A percentile compares a stretch with the other conserved stretches of the same genome.
phyloP scores from a whole-genome alignment of 2,888 invertebrate genomes.

The Mycalesis mineus region DNA sequence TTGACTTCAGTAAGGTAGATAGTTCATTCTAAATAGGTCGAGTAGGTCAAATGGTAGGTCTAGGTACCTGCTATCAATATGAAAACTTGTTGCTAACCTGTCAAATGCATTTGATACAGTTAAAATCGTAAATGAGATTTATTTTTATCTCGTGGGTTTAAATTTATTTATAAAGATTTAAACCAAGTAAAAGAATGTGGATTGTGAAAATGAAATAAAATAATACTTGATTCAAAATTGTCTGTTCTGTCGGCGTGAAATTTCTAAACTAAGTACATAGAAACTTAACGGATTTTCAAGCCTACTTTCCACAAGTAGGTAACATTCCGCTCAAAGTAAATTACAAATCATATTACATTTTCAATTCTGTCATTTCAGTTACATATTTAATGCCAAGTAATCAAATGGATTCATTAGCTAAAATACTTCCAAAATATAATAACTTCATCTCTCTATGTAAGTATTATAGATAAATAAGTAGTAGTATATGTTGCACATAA shows the following conservation, averaged over 20 bases:
- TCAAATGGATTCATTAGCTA: slow-evolving; percentile 42
- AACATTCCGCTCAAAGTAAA: no score
- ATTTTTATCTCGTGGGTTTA: no score
- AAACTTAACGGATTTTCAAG: no score
- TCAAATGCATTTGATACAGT: not conserved
- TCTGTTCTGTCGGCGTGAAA: no score
- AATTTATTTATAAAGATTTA: no score
- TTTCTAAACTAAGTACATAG: no score
- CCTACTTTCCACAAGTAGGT: no score
- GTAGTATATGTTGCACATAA: no score
- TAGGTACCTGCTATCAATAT: not conserved
- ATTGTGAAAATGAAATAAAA: no score
- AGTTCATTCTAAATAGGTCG: not conserved
- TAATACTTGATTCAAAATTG: no score
- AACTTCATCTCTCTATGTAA: slow-evolving; percentile 46
- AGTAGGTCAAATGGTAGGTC: not conserved
- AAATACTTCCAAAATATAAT: slow-evolving; percentile 41
- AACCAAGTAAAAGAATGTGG: no score
- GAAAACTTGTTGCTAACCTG: not conserved
- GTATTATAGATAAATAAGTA: no score
- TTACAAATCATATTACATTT: not conserved
- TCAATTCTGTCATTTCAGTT: slow-evolving; percentile 5
- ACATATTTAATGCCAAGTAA: slow-evolving; percentile 15
- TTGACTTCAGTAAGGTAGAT: not conserved
- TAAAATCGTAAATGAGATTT: not conserved